Evolutionary conservation across 1,140 invertebrate species (phyloP).

Genomic region (Eciton burchellii): DNA sequence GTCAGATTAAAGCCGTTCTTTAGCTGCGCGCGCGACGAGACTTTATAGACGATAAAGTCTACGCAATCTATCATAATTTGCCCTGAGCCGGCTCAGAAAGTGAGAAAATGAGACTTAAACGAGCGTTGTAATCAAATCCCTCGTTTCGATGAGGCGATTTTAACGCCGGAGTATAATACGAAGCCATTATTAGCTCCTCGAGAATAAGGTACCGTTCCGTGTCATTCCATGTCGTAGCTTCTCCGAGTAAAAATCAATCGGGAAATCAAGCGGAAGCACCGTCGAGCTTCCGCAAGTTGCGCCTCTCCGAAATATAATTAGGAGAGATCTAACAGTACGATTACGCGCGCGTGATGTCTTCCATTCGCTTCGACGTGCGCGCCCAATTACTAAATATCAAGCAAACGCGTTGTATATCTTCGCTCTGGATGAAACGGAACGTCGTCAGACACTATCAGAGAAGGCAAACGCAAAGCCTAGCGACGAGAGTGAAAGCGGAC

Average conservation of each 20-base stretch:
- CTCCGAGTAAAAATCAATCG: neutral
- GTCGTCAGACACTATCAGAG: neutral
- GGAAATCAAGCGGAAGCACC: neutral
- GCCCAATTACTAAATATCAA: neutral
- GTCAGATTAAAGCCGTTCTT: constrained; percentile 2
- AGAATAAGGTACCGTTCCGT: neutral
- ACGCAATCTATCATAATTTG: neutral
- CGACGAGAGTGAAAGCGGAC: constrained; percentile 4
- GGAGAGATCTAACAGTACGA: neutral
- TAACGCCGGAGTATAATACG: constrained; percentile 9
- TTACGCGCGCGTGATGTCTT: neutral
- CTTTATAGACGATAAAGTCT: neutral
- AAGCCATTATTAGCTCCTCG: constrained; percentile 21
- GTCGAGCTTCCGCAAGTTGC: neutral
- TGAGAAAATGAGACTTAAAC: constrained; percentile 24
- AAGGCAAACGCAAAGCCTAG: neutral
- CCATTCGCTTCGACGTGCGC: neutral
- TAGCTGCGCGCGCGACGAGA: neutral
- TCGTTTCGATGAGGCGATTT: constrained; percentile 30
- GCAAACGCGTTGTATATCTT: constrained; percentile 26
- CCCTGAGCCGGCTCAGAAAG: constrained; percentile 27
- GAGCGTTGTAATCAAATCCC: neutral
- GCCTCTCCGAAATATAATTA: constrained; percentile 3
- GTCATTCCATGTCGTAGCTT: neutral
- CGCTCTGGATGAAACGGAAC: constrained; percentile 30